These are phyloP conservation scores for Ariopsis seemanni DNA, from an alignment of 2,113 vertebrate genomes.

Conservation along the genomic window DNA sequence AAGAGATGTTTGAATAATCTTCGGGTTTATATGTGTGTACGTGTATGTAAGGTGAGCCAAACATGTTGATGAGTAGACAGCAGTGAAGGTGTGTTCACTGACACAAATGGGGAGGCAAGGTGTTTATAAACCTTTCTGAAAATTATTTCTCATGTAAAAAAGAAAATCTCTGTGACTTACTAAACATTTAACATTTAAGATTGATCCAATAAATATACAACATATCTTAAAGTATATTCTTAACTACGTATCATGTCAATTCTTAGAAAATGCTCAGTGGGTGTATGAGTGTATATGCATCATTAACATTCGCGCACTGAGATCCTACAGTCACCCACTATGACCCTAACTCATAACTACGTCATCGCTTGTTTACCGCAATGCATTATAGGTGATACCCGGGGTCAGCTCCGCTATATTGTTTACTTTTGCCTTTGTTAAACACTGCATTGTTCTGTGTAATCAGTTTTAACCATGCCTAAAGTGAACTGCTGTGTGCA, in stretches of 20 bases:
- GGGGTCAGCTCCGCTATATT: too few relatives aligned
- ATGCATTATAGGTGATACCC: too few relatives aligned
- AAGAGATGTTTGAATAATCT: conserved; percentile 63
- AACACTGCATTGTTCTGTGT: too few relatives aligned
- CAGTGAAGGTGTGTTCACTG: conserved; percentile 12
- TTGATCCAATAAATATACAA: neutral
- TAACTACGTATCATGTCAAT: neutral
- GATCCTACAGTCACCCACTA: neutral
- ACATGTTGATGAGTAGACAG: conserved; percentile 48
- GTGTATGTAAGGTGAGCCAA: conserved; percentile 30
- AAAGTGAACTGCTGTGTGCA: too few relatives aligned
- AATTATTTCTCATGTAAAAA: neutral
- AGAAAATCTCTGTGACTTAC: neutral
- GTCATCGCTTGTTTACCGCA: too few relatives aligned
- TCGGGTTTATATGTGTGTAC: conserved; percentile 52
- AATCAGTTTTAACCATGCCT: too few relatives aligned
- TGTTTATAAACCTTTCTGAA: neutral
- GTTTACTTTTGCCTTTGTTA: too few relatives aligned
- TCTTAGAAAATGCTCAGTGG: neutral
- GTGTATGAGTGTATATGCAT: neutral
- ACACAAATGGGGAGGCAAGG: conserved; percentile 14
- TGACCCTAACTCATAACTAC: too few relatives aligned
- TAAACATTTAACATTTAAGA: neutral
- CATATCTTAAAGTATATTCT: neutral
- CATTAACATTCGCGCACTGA: neutral